Evolutionary conservation across 2,888 invertebrate genomes (phyloP).

Genomic region (Harpalus rubripes): DNA sequence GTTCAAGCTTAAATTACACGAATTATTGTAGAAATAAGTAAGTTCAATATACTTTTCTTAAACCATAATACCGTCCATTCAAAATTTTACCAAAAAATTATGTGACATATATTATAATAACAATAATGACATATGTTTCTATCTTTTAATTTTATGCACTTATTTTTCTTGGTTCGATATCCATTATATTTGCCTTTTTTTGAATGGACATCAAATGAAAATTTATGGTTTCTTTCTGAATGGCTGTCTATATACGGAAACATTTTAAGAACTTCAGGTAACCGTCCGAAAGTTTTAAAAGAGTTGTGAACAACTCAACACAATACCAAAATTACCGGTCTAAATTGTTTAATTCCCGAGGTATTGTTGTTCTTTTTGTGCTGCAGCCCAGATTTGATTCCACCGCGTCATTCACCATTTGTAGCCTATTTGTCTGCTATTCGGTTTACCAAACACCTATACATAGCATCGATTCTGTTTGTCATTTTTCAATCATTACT

Average conservation of each 20-base stretch:
- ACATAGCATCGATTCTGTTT: conserved; percentile 14
- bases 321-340: conserved; percentile 14
- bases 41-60: too few relatives aligned
- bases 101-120: too few relatives aligned
- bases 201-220: neutral
- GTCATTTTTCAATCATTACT: conserved; percentile 58
- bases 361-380: conserved; percentile 19
- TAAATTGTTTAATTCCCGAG: conserved; percentile 23
- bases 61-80: too few relatives aligned
- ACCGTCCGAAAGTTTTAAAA: conserved; percentile 29
- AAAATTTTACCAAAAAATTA: too few relatives aligned
- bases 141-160: too few relatives aligned
- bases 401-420: conserved; percentile 27
- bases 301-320: conserved; percentile 33
- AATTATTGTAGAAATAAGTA: too few relatives aligned
- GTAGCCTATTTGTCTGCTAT: conserved; percentile 49
- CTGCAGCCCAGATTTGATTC: conserved; percentile 30
- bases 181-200: too few relatives aligned
- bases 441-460: conserved; percentile 46
- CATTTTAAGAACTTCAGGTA: conserved; percentile 9
- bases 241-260: neutral
- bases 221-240: neutral
- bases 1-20: too few relatives aligned
- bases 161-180: too few relatives aligned
- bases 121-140: too few relatives aligned